These are phyloP conservation scores for Pitta sordida DNA, from an alignment of 2,113 vertebrate species.

Conservation along the genomic window DNA sequence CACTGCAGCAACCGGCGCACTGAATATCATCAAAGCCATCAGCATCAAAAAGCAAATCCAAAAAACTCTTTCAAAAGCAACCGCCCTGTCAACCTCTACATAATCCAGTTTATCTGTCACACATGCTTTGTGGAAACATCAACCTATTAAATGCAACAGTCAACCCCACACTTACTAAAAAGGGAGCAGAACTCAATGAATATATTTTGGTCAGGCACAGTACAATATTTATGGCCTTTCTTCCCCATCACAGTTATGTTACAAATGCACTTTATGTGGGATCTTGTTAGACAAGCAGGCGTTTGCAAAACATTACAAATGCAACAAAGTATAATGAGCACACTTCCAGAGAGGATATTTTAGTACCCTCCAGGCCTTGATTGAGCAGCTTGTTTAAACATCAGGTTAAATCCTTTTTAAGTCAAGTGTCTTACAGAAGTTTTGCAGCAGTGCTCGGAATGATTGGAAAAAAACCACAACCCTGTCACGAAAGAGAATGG, in stretches of 20 bases:
- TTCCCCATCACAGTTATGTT: neutral
- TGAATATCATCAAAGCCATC: neutral
- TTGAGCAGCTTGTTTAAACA: constrained; percentile 29
- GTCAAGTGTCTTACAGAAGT: neutral
- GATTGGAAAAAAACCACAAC: neutral
- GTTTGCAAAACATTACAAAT: neutral
- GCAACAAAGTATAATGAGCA: neutral
- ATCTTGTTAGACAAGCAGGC: neutral
- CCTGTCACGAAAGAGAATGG: neutral
- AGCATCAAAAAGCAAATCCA: neutral
- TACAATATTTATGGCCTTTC: neutral
- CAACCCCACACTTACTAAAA: neutral
- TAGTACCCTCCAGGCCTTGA: neutral
- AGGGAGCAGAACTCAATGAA: neutral
- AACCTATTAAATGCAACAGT: neutral
- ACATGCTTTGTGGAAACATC: neutral
- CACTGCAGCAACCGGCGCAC: neutral
- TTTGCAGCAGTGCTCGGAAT: neutral
- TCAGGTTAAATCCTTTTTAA: constrained; percentile 37
- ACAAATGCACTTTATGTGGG: neutral
- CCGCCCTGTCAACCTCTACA: neutral
- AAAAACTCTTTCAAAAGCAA: neutral
- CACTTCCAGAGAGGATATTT: constrained; percentile 13
- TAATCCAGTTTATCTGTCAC: neutral
- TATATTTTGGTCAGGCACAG: neutral